Base-by-base conservation (phyloP, 2,113 vertebrate genomes). In the Hemiprocne comata region DNA sequence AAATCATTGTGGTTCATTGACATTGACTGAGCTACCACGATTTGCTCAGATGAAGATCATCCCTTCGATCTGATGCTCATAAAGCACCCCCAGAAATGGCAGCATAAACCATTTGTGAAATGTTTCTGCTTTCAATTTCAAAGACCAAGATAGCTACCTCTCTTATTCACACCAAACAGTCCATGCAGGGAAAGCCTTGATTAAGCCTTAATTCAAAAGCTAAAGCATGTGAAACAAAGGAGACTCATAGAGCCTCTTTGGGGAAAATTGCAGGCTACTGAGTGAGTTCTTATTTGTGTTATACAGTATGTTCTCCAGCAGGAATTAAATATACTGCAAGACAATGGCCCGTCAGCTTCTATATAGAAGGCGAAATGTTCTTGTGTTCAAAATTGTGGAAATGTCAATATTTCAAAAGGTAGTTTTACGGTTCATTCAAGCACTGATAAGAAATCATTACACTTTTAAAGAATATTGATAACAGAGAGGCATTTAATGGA, bases 371-470 rank as follows among this genome's bases (percentile, higher is more conserved):
- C 54, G 95, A 97, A 97, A 96, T 92, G 95, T 97, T 96, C 77
- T 97, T 93, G 95, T 97, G 93, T 91, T 98, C 97, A 98, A 94
- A 97, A 94, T 54, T 96, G 95, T 97, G 97, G 97, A 98, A 98
- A 98, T 98, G 97, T 98, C 98, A 98, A 98, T 98, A 98, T 97
- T 97, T 97, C 97, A 97, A 98, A 98, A 98, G 97, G 96, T 97
- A 98, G 95, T 98, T 98, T 98, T 98, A 97, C 73, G 95, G 98
- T 98, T 98, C 97, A 98, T 98, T 98, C 96, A 98, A 98, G 96
- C 96, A 95, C 97, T 93, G 83, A 97, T 98, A 94, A 98, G 97
- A 98, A 98, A 98, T 98, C 98, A 98, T 98, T 98, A 98, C 84
- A 97, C 91, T 96, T 98, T 98, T 98, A 95, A 98, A 98, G 95